Evolutionary conservation across 2,888 invertebrate genomes (phyloP), one percentile per base, ranked within the genome.

Genomic region (Cantharis lateralis): DNA sequence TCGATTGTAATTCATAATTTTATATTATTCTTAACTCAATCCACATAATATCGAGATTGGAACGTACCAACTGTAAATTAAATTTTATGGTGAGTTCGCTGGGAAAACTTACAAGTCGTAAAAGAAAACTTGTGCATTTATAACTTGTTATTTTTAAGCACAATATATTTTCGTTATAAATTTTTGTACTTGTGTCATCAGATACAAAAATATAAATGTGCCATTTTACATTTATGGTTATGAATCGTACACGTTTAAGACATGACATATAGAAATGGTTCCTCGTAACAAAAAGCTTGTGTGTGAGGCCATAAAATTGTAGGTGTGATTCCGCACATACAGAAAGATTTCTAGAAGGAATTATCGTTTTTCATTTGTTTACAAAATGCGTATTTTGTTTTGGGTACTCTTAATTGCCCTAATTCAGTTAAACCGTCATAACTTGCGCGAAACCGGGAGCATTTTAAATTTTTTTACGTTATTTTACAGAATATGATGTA

Each of bases 211-310:
- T 77, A 74, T 71, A 77, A 77, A 77, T 74, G 71, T 68, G 70
- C 77, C 71, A 71, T 77, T 71, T 74, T 71, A 74, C 77, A 71
- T 77, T 77, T 74, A 77, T 68, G 77, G 71, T 77, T 77, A 77
- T 74, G 73, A 77, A 77, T 77, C 71, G 61, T 62, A 15, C 74
- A 18, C 77, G 71, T 74, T 74, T 71, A 71, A 77, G 68, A 62
- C 32, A 70, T 71, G 77, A 77, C 77, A 70, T 73, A 70, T 76
- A 76, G 73, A 63, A 70, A 73, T 76, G 72, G 71, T 70, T 72
- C 61, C 70, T 62, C 71, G 62, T 71, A 62, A 71, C 62, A 62
- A 71, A 71, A 24, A 71, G 24, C 26, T 20, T 71, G 24, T 71
- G 24, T 20, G 61, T 15, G 62, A 61, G 61, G 62, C 24, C 61